Percentiles rank a stretch among this genome's conserved stretches.
Evolutionary conservation across 2,888 invertebrate genomes (phyloP).

Genomic region (Macroteleia sp.): DNA sequence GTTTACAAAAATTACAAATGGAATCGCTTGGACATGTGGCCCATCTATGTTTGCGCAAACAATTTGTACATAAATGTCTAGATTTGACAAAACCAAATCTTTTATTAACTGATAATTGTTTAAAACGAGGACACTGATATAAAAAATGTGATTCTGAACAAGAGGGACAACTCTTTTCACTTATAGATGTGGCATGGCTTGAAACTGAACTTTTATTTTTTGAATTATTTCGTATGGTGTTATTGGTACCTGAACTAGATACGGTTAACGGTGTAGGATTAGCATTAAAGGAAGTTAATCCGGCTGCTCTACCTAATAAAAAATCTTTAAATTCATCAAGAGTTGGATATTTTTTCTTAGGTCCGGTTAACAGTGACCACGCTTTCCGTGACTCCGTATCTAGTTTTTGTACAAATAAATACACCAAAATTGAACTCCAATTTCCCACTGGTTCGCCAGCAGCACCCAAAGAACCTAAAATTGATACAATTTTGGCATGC

Average conservation of each 20-base stretch:
- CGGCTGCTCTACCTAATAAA: not conserved
- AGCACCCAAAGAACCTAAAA: conserved; percentile 6
- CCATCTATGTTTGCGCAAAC: not conserved
- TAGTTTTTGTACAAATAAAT: not conserved
- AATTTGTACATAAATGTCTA: conserved; percentile 4
- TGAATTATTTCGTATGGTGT: too few relatives aligned
- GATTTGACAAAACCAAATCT: not conserved
- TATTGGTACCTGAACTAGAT: too few relatives aligned
- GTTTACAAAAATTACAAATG: not conserved
- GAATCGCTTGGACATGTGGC: not conserved
- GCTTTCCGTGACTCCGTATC: not conserved
- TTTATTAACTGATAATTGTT: not conserved
- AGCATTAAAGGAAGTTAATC: not conserved
- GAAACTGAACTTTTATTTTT: too few relatives aligned
- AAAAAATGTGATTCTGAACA: not conserved
- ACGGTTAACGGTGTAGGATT: too few relatives aligned
- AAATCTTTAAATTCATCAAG: not conserved
- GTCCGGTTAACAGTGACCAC: not conserved
- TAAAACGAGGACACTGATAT: not conserved
- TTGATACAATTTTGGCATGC: not conserved
- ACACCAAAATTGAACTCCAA: conserved; percentile 4
- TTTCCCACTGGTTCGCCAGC: not conserved
- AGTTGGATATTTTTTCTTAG: not conserved
- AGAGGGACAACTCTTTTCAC: too few relatives aligned
- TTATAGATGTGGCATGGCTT: too few relatives aligned